Conservation (phyloP, 2,797 vertebrate genomes). For the Lepidocolaptes lacrymiger region DNA sequence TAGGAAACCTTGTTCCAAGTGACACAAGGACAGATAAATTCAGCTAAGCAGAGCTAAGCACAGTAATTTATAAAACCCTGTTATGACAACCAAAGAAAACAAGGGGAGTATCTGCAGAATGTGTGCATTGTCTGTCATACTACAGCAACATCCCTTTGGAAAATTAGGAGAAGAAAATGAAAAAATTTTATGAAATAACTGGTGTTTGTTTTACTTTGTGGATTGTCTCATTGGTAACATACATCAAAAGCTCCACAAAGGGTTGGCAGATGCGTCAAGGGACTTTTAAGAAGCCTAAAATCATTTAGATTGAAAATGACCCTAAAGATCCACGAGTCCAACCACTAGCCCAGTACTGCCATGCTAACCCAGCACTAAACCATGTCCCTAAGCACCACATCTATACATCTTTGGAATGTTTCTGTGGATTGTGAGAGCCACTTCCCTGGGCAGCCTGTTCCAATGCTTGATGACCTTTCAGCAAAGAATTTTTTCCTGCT, state of each 20-base stretch:
- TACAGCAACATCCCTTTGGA: background rate
- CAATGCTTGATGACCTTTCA: background rate
- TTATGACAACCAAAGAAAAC: background rate
- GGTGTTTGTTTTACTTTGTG: background rate
- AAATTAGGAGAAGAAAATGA: background rate
- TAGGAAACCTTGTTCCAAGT: background rate
- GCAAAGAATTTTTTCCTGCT: background rate
- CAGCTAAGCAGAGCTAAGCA: background rate
- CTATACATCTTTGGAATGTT: background rate
- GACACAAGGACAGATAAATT: background rate
- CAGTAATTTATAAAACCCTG: background rate
- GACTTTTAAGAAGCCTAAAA: background rate
- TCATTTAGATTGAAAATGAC: background rate
- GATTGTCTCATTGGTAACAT: background rate
- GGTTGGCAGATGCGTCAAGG: background rate
- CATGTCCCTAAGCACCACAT: background rate
- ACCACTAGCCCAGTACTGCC: background rate
- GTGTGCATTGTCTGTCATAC: too few species aligned
- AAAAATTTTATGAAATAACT: background rate
- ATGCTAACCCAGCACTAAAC: background rate
- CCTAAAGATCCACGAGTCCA: background rate
- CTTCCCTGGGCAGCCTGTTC: background rate
- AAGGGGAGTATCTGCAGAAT: background rate
- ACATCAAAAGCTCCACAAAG: background rate
- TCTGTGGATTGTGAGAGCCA: background rate